Evolutionary conservation across 2,888 invertebrate species (phyloP), one percentile per base, ranked within the genome.

Genomic region (Clusia tigrina): DNA sequence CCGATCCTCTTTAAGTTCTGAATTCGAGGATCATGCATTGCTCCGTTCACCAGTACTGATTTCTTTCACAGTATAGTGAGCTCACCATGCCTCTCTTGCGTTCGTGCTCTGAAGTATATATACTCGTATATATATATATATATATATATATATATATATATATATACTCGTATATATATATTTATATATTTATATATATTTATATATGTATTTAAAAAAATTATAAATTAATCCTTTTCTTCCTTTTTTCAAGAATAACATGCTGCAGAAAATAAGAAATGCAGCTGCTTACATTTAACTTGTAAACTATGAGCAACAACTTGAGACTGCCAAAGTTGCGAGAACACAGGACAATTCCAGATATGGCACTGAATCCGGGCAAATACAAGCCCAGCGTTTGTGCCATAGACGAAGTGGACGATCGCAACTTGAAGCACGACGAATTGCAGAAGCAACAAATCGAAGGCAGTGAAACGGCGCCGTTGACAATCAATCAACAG

Each of bases 381-480:
- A 80, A 80, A 65, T 80, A 78, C 24, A 79, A 79, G 64, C 80
- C 80, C 23, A 78, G 77, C 48, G 73, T 80, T 60, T 75, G 76
- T 65, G 76, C 77, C 67, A 79, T 80, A 67, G 80, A 80, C 63
- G 80, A 80, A 71, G 79, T 79, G 42, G 80, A 80, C 59, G 80
- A 80, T 69, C 77, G 73, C 57, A 79, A 68, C 48, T 74, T 72
- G 58, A 66, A 77, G 24, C 77, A 72, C 61, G 66, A 74, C 58
- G 72, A 71, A 60, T 64, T 69, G 53, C 71, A 67, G 58, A 74
- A 77, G 22, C 74, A 77, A 58, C 81, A 81, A 71, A 74, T 80
- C 53, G 81, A 82, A 69, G 80, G 81, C 48, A 82, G 81, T 37
- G 81, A 81, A 66, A 81, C 81, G 42, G 76, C 81, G 10, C 81